Percentiles rank a stretch among this genome's conserved stretches.
These are phyloP conservation scores for Procavia capensis DNA, from an alignment of 2,113 vertebrate genomes.

Conservation along the genomic window DNA sequence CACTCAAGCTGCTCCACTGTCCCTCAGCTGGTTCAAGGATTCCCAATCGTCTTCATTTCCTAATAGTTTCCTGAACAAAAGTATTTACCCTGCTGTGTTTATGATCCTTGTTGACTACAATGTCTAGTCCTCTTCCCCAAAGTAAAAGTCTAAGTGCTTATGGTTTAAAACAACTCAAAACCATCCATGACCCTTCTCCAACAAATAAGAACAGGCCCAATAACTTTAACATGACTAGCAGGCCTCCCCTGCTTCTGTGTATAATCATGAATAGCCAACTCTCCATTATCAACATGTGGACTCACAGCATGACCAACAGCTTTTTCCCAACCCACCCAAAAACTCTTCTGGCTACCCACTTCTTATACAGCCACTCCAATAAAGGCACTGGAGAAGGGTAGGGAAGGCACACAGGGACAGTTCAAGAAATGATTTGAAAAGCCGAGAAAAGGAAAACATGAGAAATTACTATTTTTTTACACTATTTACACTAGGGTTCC, in stretches of 20 bases:
- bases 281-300: not conserved
- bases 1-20: constrained; percentile 28
- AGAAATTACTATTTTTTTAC: constrained; percentile 18
- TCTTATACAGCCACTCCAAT: constrained; percentile 9
- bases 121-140: not conserved
- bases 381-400: constrained; percentile 6
- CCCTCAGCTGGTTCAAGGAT: constrained; percentile 28
- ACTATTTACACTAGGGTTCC: not conserved
- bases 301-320: not conserved
- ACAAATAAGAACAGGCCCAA: constrained; percentile 28
- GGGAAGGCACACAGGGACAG: not conserved
- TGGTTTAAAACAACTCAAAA: constrained; percentile 58
- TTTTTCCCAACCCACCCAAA: not conserved
- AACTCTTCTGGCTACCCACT: not conserved
- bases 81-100: not conserved
- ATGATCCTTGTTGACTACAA: constrained; percentile 22
- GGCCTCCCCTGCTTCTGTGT: not conserved
- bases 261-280: constrained; percentile 27
- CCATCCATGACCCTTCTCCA: constrained; percentile 6
- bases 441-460: constrained; percentile 32
- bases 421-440: constrained; percentile 22
- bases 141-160: constrained; percentile 47
- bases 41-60: constrained; percentile 50
- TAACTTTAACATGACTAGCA: constrained; percentile 22
- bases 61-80: constrained; percentile 49